These are phyloP conservation scores for Cynopterus sphinx DNA, from an alignment of 2,797 vertebrate species.

Conservation along the genomic window DNA sequence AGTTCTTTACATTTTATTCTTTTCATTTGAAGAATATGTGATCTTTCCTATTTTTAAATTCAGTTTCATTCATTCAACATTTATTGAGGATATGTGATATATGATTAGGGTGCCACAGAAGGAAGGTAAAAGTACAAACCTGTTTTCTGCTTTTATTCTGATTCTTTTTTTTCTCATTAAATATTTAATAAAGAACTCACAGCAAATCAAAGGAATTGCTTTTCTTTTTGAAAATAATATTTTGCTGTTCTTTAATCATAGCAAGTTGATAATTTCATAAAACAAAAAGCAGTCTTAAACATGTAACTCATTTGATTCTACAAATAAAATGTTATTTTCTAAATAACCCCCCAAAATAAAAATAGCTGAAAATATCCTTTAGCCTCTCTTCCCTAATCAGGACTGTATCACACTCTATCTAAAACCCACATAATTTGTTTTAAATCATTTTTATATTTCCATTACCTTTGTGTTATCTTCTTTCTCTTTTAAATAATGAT, in stretches of 20 bases:
- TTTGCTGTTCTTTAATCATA: conserved; percentile 32
- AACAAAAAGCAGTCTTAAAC: not conserved
- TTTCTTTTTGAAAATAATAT: not conserved
- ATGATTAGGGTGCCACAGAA: not conserved
- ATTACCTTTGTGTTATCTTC: not conserved
- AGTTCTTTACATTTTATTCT: not conserved
- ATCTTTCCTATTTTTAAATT: not conserved
- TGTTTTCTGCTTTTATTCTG: not conserved
- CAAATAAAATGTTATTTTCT: not conserved
- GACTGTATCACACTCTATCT: not conserved
- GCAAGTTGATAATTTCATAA: not conserved
- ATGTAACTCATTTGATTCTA: not conserved
- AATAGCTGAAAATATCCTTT: not conserved
- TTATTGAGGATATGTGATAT: not conserved
- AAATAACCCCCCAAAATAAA: not conserved
- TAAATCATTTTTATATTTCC: not conserved
- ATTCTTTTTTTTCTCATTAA: not conserved
- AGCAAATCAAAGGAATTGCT: not conserved
- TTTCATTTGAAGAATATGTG: not conserved
- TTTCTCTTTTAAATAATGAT: not conserved
- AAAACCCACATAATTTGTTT: not conserved
- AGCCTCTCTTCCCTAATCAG: not conserved
- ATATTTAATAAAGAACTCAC: not conserved
- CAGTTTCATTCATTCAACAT: not conserved
- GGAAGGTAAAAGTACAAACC: not conserved